Evolutionary conservation across 1,140 invertebrate species (phyloP).

Genomic region (Neodiprion pinetum): DNA sequence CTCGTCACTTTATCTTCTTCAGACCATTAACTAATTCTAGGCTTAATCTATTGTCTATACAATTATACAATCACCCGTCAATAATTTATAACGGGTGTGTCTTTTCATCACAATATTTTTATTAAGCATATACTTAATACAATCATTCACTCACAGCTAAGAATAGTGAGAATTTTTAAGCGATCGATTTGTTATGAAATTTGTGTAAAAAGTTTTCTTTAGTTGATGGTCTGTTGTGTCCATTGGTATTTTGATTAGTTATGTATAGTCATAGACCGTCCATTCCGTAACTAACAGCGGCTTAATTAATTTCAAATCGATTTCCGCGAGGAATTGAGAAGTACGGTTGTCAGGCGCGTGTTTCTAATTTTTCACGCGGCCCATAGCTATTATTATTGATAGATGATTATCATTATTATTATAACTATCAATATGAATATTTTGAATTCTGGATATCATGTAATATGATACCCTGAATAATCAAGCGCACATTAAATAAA

Average conservation of each 20-base stretch:
- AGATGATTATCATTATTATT: neutral
- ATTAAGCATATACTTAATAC: conserved; percentile 24
- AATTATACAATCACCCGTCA: conserved; percentile 56
- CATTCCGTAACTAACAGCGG: conserved; percentile 20
- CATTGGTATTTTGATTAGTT: conserved; percentile 40
- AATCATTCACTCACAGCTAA: conserved; percentile 26
- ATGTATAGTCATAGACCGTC: conserved; percentile 32
- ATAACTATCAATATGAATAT: too few relatives aligned
- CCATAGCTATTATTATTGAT: neutral
- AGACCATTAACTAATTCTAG: conserved; percentile 61
- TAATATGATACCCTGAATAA: too few relatives aligned
- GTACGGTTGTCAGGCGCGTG: neutral
- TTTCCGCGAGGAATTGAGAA: conserved; percentile 20
- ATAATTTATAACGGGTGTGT: conserved; percentile 47
- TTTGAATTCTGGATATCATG: too few relatives aligned
- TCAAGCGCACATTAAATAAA: too few relatives aligned
- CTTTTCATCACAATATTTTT: conserved; percentile 27
- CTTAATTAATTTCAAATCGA: conserved; percentile 23
- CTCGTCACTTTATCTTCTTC: conserved; percentile 30
- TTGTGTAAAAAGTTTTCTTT: conserved; percentile 41
- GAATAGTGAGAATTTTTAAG: conserved; percentile 40
- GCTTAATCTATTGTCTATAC: conserved; percentile 55
- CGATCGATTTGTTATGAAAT: conserved; percentile 28
- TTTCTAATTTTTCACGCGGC: neutral
- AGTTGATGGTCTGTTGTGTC: conserved; percentile 59